Percentiles rank a stretch among this genome's conserved stretches.
phyloP scores from a whole-genome alignment of 1,140 invertebrate species.

The Pseudomyrmex concolor region DNA sequence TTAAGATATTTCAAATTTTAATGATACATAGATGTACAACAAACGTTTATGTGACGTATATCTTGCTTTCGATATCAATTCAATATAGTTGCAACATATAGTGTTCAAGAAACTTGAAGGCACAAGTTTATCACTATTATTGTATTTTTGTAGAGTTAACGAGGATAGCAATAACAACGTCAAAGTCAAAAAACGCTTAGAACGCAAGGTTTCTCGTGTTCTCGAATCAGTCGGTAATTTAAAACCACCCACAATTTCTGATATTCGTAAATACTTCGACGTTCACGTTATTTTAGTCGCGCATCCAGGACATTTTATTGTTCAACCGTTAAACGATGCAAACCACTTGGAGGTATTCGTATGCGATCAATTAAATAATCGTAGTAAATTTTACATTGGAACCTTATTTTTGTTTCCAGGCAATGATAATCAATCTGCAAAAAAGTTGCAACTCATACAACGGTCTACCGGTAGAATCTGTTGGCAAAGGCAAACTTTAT shows the following conservation, averaged over 20 bases:
- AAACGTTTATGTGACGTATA: too few relatives aligned
- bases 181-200: constrained; percentile 67
- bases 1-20: too few relatives aligned
- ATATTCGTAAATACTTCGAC: constrained; percentile 84
- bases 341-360: constrained; percentile 68
- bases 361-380: background rate
- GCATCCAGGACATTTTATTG: constrained; percentile 87
- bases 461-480: constrained; percentile 76
- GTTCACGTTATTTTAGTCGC: constrained; percentile 87
- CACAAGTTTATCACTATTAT: constrained; percentile 5
- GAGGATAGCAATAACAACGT: constrained; percentile 76
- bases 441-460: constrained; percentile 81
- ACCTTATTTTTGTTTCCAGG: constrained; percentile 66
- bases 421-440: constrained; percentile 86
- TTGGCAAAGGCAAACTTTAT: constrained; percentile 84
- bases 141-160: constrained; percentile 50
- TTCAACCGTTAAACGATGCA: constrained; percentile 77
- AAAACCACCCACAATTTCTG: constrained; percentile 79
- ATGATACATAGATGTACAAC: too few relatives aligned
- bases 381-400: background rate
- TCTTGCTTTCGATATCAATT: background rate
- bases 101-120: background rate
- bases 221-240: constrained; percentile 57
- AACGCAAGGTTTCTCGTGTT: constrained; percentile 66
- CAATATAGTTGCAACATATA: background rate